phyloP scores from a whole-genome alignment of 2,113 vertebrate genomes.

The Lethenteron camtschaticum region DNA sequence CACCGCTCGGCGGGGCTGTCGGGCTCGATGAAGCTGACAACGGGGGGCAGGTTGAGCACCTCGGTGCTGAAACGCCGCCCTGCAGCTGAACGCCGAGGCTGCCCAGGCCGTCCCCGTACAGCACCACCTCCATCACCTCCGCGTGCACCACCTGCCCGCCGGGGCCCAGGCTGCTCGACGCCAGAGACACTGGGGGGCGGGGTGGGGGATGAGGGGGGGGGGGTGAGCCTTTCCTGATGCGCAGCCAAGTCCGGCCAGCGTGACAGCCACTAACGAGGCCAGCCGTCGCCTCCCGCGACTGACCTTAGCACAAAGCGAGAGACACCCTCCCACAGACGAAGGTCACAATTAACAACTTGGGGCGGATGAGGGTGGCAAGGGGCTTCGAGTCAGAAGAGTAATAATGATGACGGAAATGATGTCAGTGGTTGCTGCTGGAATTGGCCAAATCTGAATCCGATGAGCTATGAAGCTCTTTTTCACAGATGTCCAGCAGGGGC shows the following conservation, averaged over 20 bases:
- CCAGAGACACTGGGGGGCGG: constrained; percentile 45
- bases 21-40: constrained; percentile 71
- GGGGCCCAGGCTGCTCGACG: constrained; percentile 69
- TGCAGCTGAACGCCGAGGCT: constrained; percentile 93
- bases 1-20: constrained; percentile 92
- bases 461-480: no score
- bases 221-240: not conserved
- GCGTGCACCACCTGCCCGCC: constrained; percentile 82
- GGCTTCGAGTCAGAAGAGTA: no score
- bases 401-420: no score
- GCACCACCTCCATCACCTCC: constrained; percentile 60
- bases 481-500: no score
- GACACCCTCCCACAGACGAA: no score
- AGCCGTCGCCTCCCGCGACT: no score
- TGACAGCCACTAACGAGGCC: not conserved
- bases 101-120: constrained; percentile 57
- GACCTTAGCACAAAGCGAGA: no score
- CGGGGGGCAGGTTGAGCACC: constrained; percentile 60
- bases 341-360: no score
- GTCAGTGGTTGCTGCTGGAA: no score
- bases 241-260: not conserved
- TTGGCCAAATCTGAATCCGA: no score
- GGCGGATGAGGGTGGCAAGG: no score
- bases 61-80: constrained; percentile 87
- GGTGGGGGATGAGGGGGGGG: not conserved